phyloP scores from a whole-genome alignment of 2,797 vertebrate species.

The Pempheris klunzingeri region DNA sequence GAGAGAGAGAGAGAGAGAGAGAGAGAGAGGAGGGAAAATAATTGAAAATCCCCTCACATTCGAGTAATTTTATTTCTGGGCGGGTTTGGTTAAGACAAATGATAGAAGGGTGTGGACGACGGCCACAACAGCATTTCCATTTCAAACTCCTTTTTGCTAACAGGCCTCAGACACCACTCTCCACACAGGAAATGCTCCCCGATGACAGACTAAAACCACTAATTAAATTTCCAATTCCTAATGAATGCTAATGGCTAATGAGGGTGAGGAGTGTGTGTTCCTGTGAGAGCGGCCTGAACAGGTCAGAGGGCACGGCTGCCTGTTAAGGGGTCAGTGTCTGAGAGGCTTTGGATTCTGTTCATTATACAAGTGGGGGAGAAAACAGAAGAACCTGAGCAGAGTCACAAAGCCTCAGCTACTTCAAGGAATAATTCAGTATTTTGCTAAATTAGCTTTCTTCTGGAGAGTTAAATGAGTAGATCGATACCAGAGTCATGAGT shows the following conservation, averaged over 20 bases:
- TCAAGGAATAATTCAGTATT: slow-evolving; percentile 5
- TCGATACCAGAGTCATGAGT: neutral
- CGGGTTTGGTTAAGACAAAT: slow-evolving; percentile 77
- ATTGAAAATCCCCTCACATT: slow-evolving; percentile 77
- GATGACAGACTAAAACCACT: slow-evolving; percentile 75
- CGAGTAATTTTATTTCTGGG: slow-evolving; percentile 80
- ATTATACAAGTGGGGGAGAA: no score
- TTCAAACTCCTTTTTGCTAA: slow-evolving; percentile 61
- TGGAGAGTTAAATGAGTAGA: neutral
- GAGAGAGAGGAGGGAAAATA: slow-evolving; percentile 42
- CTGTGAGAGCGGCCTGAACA: slow-evolving; percentile 47
- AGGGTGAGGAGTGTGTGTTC: slow-evolving; percentile 61
- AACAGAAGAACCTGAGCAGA: neutral
- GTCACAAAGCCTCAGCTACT: neutral
- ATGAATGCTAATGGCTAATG: slow-evolving; percentile 83
- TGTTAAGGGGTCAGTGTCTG: slow-evolving; percentile 55
- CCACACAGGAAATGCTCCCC: slow-evolving; percentile 69
- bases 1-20: slow-evolving; percentile 50
- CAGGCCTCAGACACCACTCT: slow-evolving; percentile 50
- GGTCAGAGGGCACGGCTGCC: slow-evolving; percentile 69
- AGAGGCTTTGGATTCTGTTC: no score
- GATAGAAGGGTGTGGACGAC: slow-evolving; percentile 79
- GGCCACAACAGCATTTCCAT: slow-evolving; percentile 78
- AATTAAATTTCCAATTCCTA: slow-evolving; percentile 85
- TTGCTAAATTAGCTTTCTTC: slow-evolving; percentile 5